A percentile compares a stretch with the other conserved stretches of the same genome.
phyloP scores from a whole-genome alignment of 2,113 vertebrate genomes.

The Grantiella picta region DNA sequence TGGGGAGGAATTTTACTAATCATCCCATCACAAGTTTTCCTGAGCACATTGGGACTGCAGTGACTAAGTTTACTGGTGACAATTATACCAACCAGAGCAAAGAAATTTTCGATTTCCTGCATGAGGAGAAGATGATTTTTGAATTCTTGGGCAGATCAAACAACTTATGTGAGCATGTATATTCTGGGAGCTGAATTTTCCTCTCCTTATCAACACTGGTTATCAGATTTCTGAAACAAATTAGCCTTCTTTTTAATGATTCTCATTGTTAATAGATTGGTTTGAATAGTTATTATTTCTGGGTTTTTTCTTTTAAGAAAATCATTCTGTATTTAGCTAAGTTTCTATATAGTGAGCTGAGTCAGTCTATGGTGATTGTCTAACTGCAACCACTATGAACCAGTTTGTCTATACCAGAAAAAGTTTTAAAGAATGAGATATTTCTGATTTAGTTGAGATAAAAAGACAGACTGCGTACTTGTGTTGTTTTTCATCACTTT shows the following conservation, averaged over 20 bases:
- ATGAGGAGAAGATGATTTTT: neutral
- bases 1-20: neutral
- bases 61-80: neutral
- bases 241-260: neutral
- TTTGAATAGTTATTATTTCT: neutral
- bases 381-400: neutral
- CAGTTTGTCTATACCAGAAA: neutral
- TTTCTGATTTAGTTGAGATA: neutral
- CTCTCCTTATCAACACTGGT: neutral
- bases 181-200: neutral
- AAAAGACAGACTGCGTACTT: accelerated
- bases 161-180: neutral
- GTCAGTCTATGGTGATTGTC: neutral
- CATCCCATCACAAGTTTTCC: neutral
- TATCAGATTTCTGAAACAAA: neutral
- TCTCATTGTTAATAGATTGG: neutral
- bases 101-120: neutral
- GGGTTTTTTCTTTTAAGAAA: neutral
- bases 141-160: neutral
- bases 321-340: neutral
- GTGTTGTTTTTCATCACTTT: neutral
- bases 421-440: neutral
- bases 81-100: neutral
- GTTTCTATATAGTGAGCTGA: neutral
- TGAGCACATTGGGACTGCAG: neutral